Evolutionary conservation across 2,113 vertebrate genomes (phyloP), one percentile per base, ranked within the genome.

Genomic region (Chloroceryle aenea): DNA sequence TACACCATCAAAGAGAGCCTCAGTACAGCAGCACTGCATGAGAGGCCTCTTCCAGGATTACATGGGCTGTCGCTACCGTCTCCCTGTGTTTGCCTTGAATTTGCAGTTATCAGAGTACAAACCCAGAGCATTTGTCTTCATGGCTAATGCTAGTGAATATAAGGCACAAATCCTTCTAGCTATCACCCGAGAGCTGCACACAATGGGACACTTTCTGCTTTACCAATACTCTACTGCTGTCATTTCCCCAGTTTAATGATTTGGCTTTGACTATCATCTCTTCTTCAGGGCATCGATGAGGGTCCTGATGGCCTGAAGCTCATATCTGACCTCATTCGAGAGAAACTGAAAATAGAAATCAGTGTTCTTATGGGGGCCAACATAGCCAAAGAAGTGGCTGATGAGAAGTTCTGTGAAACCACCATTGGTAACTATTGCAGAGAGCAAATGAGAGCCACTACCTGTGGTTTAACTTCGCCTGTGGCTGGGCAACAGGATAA

Each of bases 301-400:
- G 98, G 98, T 58, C 98, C 98, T 5, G 89, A 97, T 0, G 98
- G 98, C 53, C 91, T 99, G 88, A 98, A 97, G 79, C 98, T 99
- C 83, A 98, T 99, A 85, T 99, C 99, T 3, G 98, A 99, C 97
- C 98, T 99, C 97, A 99, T 99, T 96, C 96, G 98, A 55, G 98
- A 98, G 90, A 98, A 98, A 66, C 98, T 99, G 75, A 97, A 97
- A 63, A 99, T 99, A 19, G 98, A 99, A 26, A 96, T 99, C 84
- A 98, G 98, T 5, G 98, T 99, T 78, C 97, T 98, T 29, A 99
- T 99, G 99, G 98, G 98, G 25, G 98, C 99, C 66, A 99, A 99
- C 97, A 99, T 99, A 36, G 98, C 98, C 86, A 99, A 47, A 47
- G 98, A 99, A 95, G 99, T 99, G 93, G 99, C 98, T 3, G 98